These are phyloP conservation scores for Eumeta japonica DNA, from an alignment of 1,140 invertebrate species.

Conservation along the genomic window DNA sequence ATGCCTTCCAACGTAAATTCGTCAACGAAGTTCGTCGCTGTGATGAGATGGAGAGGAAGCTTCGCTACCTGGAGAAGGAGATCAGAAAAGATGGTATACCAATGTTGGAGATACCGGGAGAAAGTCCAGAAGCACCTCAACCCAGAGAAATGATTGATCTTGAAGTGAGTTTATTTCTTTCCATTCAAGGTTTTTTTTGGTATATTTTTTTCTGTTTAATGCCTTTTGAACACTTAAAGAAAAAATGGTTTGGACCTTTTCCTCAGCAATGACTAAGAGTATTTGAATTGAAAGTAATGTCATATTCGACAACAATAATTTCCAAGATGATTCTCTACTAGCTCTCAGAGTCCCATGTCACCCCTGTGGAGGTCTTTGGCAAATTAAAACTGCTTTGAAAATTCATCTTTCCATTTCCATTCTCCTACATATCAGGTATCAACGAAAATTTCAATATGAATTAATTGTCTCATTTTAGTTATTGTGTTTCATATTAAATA, in stretches of 20 bases:
- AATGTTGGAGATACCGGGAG: slow-evolving; percentile 90
- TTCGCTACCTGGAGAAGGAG: slow-evolving; percentile 96
- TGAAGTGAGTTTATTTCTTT: slow-evolving; percentile 65
- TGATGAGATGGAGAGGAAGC: slow-evolving; percentile 94
- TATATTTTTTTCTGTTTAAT: background rate
- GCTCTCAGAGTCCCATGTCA: too few relatives aligned
- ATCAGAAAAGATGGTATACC: slow-evolving; percentile 97
- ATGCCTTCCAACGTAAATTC: slow-evolving; percentile 94
- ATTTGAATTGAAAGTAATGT: too few relatives aligned
- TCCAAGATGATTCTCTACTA: too few relatives aligned
- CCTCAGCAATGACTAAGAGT: too few relatives aligned
- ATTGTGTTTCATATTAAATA: too few relatives aligned
- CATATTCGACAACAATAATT: too few relatives aligned
- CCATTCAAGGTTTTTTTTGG: slow-evolving; percentile 4
- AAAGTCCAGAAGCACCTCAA: slow-evolving; percentile 97
- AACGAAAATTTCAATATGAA: too few relatives aligned
- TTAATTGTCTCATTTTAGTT: too few relatives aligned
- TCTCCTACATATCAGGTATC: too few relatives aligned
- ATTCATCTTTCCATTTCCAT: too few relatives aligned
- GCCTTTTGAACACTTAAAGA: background rate
- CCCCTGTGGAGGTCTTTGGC: too few relatives aligned
- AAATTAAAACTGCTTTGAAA: too few relatives aligned
- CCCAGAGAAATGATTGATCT: slow-evolving; percentile 99
- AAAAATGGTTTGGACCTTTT: background rate
- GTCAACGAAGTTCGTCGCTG: slow-evolving; percentile 92